Percentiles rank a stretch among this genome's conserved stretches.
Evolutionary conservation across 2,797 vertebrate species (phyloP).

Genomic region (Lepus oiostolus): DNA sequence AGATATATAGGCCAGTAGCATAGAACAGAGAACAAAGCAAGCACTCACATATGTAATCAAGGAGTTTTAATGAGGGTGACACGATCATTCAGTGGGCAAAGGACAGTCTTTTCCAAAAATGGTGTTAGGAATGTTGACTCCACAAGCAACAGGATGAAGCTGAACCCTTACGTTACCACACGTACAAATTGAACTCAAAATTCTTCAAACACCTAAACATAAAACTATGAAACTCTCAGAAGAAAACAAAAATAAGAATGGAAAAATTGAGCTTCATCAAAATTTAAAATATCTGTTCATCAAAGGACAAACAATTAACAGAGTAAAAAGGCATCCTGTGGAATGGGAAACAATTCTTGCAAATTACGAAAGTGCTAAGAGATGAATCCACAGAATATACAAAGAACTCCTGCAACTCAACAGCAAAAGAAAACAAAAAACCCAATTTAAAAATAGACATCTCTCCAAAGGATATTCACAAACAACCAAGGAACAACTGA

Average conservation of each 20-base stretch:
- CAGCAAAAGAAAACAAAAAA: background rate
- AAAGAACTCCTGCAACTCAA: too few species aligned
- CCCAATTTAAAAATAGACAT: background rate
- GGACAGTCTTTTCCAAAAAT: background rate
- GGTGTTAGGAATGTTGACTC: background rate
- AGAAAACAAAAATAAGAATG: background rate
- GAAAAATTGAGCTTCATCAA: background rate
- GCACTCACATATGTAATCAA: background rate
- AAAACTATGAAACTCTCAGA: background rate
- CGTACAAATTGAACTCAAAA: background rate
- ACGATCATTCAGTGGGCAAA: background rate
- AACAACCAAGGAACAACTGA: background rate
- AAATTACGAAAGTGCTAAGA: too few species aligned
- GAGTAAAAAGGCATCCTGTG: background rate
- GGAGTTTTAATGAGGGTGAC: background rate
- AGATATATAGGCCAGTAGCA: background rate
- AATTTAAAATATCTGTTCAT: background rate
- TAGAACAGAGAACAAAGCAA: background rate
- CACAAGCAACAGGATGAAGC: background rate
- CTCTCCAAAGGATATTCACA: background rate
- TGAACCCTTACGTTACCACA: background rate
- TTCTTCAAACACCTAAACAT: background rate
- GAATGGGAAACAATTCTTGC: background rate
- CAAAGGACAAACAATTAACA: background rate
- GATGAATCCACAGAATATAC: too few species aligned